phyloP scores from a whole-genome alignment of 2,888 invertebrate genomes.

The Acholoe squamosa region DNA sequence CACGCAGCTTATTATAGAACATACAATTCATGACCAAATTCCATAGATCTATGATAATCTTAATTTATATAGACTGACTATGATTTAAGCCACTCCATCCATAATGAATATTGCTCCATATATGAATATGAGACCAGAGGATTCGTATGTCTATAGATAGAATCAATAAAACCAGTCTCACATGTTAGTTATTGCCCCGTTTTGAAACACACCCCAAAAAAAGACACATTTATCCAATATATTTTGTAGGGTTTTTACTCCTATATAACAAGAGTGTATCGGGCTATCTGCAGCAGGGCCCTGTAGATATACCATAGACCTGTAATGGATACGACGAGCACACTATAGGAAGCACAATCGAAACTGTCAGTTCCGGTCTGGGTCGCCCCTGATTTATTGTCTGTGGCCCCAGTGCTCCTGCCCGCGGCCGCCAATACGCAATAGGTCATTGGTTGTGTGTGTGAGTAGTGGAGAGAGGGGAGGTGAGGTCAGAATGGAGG shows the following conservation, averaged over 20 bases:
- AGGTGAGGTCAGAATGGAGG: neutral
- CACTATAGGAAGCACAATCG: conserved; percentile 46
- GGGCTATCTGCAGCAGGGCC: neutral
- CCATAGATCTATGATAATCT: no score
- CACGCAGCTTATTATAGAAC: no score
- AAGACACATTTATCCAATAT: no score
- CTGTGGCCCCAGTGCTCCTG: neutral
- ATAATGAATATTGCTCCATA: no score
- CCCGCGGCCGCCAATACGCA: conserved; percentile 17
- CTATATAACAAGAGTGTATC: no score
- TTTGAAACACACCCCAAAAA: no score
- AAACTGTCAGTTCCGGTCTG: conserved; percentile 58
- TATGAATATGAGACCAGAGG: no score
- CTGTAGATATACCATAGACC: neutral
- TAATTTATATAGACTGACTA: no score
- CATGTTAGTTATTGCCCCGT: no score
- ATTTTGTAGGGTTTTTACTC: no score
- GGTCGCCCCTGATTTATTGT: conserved; percentile 46
- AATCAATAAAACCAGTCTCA: neutral
- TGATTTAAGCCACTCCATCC: no score
- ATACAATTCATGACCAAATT: no score
- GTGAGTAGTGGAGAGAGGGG: neutral
- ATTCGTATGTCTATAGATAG: neutral
- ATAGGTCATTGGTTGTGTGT: neutral
- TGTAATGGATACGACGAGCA: conserved; percentile 42